Conservation (phyloP, 2,113 vertebrate genomes). For the Pao palembangensis region DNA sequence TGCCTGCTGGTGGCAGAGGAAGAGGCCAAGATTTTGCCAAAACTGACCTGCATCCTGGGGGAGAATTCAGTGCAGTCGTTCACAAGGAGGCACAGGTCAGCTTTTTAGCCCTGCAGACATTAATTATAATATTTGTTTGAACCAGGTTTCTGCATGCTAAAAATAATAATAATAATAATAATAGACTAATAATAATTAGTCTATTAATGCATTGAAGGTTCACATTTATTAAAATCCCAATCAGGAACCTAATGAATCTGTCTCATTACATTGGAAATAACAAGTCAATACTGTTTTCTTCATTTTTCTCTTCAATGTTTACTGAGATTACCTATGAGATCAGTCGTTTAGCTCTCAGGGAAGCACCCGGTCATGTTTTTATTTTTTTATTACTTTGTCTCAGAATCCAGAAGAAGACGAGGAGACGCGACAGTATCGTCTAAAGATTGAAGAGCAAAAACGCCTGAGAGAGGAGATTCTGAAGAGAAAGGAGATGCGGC, state of each 20-base stretch:
- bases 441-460: slow-evolving; percentile 98
- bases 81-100: slow-evolving; percentile 76
- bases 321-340: slow-evolving; percentile 23
- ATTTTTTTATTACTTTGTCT: slow-evolving; percentile 18
- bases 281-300: slow-evolving; percentile 51
- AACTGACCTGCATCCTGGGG: slow-evolving; percentile 29
- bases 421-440: slow-evolving; percentile 88
- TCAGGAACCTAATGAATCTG: slow-evolving; percentile 84
- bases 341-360: not conserved
- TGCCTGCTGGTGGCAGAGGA: slow-evolving; percentile 55
- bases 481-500: slow-evolving; percentile 87
- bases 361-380: slow-evolving; percentile 12
- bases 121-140: not conserved
- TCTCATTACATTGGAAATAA: slow-evolving; percentile 51
- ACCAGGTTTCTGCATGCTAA: not conserved
- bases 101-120: not conserved
- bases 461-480: slow-evolving; percentile 91
- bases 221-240: slow-evolving; percentile 82
- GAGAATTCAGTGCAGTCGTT: slow-evolving; percentile 69
- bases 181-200: too few relatives aligned
- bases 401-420: slow-evolving; percentile 92
- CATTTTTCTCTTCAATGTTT: slow-evolving; percentile 38
- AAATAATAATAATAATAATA: too few relatives aligned
- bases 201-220: slow-evolving; percentile 77
- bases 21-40: slow-evolving; percentile 58